phyloP scores from a whole-genome alignment of 2,113 vertebrate genomes.

The Rhipidura dahli region DNA sequence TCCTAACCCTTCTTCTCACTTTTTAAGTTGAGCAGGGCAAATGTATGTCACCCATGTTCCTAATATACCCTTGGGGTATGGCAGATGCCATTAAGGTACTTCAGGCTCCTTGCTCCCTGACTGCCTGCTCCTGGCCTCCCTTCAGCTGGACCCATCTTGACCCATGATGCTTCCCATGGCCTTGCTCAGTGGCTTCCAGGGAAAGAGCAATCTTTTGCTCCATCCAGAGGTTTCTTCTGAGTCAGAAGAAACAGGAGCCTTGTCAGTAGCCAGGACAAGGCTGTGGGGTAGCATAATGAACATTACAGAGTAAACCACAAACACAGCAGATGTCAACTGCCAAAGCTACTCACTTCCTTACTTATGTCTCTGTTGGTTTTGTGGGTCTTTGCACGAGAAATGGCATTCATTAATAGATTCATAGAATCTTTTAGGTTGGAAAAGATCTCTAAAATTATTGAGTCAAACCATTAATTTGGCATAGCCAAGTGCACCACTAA shows the following conservation, averaged over 20 bases:
- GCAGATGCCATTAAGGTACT: background rate
- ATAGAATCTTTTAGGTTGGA: background rate
- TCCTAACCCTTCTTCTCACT: background rate
- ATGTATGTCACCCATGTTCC: background rate
- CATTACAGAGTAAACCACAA: accelerated
- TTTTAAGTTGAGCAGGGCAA: background rate
- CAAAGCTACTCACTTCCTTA: background rate
- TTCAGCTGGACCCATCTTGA: background rate
- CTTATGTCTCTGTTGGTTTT: background rate
- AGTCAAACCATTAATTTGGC: background rate
- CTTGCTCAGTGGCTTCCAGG: background rate
- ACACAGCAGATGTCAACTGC: background rate
- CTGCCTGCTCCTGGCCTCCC: background rate
- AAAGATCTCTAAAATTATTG: background rate
- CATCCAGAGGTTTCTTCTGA: background rate
- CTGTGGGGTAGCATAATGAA: background rate
- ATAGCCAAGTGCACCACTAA: background rate
- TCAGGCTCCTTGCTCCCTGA: background rate
- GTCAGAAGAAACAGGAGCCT: too few species aligned
- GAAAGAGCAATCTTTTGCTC: background rate
- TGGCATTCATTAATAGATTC: background rate
- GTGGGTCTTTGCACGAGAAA: background rate
- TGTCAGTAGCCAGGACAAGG: background rate
- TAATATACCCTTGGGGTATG: background rate
- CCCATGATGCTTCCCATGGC: background rate